Evolutionary conservation across 2,797 vertebrate genomes (phyloP).

Genomic region (Brotula barbata): DNA sequence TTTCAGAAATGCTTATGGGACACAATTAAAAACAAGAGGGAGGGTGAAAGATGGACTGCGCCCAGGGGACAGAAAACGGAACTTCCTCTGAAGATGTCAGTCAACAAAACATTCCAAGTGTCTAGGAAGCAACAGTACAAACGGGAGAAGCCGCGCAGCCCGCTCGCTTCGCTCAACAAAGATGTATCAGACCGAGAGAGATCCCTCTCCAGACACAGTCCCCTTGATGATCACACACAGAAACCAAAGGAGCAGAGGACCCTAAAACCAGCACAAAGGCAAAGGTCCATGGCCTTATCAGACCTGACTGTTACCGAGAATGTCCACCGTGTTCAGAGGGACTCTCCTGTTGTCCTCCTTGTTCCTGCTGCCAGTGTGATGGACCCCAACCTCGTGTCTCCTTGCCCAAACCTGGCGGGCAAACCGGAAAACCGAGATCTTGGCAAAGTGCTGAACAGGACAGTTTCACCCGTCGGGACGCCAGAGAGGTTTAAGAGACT

Average conservation of each 20-base stretch:
- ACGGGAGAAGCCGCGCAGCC: conserved; percentile 77
- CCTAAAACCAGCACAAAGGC: conserved; percentile 25
- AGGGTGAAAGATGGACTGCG: conserved; percentile 37
- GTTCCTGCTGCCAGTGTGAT: conserved; percentile 57
- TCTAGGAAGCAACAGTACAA: conserved; percentile 73
- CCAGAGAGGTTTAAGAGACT: conserved; percentile 70
- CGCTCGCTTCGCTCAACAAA: conserved; percentile 78
- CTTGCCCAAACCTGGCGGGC: conserved; percentile 6
- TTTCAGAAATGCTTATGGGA: conserved; percentile 91
- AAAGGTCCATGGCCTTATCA: conserved; percentile 1
- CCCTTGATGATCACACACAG: not conserved
- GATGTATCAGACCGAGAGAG: conserved; percentile 35
- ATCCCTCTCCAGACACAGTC: conserved; percentile 38
- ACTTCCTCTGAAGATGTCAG: conserved; percentile 69
- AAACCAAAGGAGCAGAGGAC: conserved; percentile 36
- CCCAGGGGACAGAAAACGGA: conserved; percentile 64
- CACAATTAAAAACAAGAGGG: conserved; percentile 84
- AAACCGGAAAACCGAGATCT: conserved; percentile 62
- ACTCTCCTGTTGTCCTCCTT: conserved; percentile 62
- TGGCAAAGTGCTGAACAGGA: conserved; percentile 62
- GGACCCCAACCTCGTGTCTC: conserved; percentile 32
- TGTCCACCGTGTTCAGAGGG: conserved; percentile 32
- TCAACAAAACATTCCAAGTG: conserved; percentile 84
- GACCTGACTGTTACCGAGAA: conserved; percentile 51
- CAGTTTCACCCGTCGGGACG: conserved; percentile 72